These are phyloP conservation scores for Halcyon leucocephala DNA, from an alignment of 2,797 vertebrate species.

Conservation along the genomic window DNA sequence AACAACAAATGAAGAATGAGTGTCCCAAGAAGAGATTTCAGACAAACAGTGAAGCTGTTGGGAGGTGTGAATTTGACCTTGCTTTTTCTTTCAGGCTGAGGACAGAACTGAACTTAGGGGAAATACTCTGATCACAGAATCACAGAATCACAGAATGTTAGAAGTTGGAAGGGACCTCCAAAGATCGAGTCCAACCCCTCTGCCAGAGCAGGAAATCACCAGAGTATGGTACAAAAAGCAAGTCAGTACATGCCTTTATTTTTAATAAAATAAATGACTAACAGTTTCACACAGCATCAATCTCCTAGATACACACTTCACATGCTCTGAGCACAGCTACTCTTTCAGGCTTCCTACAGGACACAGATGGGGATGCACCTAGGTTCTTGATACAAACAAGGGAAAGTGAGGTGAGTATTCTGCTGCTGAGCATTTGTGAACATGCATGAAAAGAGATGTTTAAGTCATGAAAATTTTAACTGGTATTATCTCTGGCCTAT, in stretches of 20 bases:
- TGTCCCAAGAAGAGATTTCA: background rate
- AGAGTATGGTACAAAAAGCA: background rate
- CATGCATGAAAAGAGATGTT: background rate
- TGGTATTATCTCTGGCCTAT: background rate
- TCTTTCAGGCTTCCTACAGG: background rate
- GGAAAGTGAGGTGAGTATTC: background rate
- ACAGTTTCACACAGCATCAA: background rate
- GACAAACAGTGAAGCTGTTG: background rate
- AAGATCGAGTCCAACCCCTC: too few species aligned
- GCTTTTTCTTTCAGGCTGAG: background rate
- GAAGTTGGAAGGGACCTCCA: too few species aligned
- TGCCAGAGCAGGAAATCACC: too few species aligned
- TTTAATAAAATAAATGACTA: background rate
- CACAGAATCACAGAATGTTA: too few species aligned
- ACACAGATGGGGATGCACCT: background rate
- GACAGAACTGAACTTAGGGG: background rate
- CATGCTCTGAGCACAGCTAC: background rate
- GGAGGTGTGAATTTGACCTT: background rate
- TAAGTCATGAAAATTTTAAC: background rate
- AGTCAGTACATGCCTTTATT: background rate
- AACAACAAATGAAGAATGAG: background rate
- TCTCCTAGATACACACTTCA: background rate
- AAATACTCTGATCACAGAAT: background rate
- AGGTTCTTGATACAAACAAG: background rate
- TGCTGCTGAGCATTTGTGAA: background rate